Evolutionary conservation across 2,888 invertebrate genomes (phyloP).

Genomic region (Folsomia manolachei): DNA sequence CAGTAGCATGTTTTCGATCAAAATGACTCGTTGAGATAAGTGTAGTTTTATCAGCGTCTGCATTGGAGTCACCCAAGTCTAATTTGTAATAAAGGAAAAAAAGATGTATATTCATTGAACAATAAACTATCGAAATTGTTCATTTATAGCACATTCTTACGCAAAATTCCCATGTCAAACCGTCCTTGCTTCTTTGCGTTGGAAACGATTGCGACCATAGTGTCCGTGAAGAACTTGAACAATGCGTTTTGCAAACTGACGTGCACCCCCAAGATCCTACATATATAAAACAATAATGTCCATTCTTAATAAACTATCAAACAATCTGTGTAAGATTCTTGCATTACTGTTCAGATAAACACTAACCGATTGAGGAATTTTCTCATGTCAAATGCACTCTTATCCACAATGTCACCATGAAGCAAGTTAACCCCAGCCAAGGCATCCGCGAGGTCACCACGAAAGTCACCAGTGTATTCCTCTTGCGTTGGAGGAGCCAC

Average conservation of each 20-base stretch:
- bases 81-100: neutral
- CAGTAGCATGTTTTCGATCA: conserved; percentile 81
- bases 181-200: conserved; percentile 90
- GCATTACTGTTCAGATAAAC: too few relatives aligned
- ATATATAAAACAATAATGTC: neutral
- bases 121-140: too few relatives aligned
- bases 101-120: too few relatives aligned
- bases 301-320: too few relatives aligned
- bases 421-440: conserved; percentile 93
- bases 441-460: conserved; percentile 90
- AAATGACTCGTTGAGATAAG: conserved; percentile 57
- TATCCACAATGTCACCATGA: conserved; percentile 79
- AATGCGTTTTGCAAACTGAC: conserved; percentile 93
- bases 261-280: conserved; percentile 86
- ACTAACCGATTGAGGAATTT: conserved; percentile 86
- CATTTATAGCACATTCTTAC: conserved; percentile 53
- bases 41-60: neutral
- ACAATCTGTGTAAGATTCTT: too few relatives aligned
- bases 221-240: conserved; percentile 96
- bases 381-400: conserved; percentile 95
- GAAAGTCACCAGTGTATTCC: conserved; percentile 80
- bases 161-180: conserved; percentile 86
- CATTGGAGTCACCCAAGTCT: neutral
- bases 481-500: conserved; percentile 80
- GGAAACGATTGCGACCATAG: conserved; percentile 81